Evolutionary conservation across 2,797 vertebrate genomes (phyloP), one percentile per base, ranked within the genome.

Genomic region (Chiroxiphia lanceolata): DNA sequence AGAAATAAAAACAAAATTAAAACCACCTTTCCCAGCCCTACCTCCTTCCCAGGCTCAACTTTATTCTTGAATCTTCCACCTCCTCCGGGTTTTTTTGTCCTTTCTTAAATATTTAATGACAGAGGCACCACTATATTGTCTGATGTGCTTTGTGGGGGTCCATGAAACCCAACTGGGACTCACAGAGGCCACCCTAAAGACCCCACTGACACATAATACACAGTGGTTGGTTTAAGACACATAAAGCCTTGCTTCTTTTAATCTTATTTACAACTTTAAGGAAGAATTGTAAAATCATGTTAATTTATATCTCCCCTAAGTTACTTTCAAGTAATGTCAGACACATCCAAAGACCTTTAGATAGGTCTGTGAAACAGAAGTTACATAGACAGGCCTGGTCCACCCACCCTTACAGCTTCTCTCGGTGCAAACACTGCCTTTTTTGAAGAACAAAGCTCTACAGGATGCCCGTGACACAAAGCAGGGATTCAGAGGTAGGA

Each of bases 131-230:
- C 16, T 31, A 31, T 15, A 5, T 2, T 15, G 20, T 31, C 12
- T 3, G 1, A 17, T 3, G 9, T 60, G 54, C 45, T 48, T 15
- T 67, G 31, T 2, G 15, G 17, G 27, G 63, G 10, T 70, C 27
- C 3, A 1, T 1, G 11, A 44, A 10, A 50, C 23, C 45, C 1
- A 1, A 11, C 9, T 45, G 47, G 45, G 22, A 34, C n/a, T 56
- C 21, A 60, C 61, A 67, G 20, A 81, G 17, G 31, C 3, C 17
- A 67, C 6, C 4, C 45, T 20, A 47, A 25, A 47, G 13, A 12
- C 11, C 38, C 7, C 4, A 15, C 21, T 8, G 1, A 21, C 60
- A 72, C 27, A 16, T 50, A 8, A 6, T 11, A 10, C 44, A 44
- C 29, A 56, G 8, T 23, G 22, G 5, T 5, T 51, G 17, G 23